These are phyloP conservation scores for Thamnaconus septentrionalis DNA, from an alignment of 2,113 vertebrate species.

Conservation along the genomic window DNA sequence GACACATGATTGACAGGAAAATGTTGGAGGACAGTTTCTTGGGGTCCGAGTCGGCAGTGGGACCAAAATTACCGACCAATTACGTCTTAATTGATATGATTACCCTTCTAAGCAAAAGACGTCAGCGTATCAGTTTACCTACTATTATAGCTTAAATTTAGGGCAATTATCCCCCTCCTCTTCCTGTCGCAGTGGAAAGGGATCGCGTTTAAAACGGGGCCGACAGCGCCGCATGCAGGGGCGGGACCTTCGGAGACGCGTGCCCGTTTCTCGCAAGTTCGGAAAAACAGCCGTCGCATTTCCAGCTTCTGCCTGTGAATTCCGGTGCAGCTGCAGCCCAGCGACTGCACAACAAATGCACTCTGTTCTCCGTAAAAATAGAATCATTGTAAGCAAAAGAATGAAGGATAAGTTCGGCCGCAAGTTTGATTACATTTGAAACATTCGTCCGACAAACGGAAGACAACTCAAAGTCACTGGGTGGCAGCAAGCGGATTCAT, in stretches of 20 bases:
- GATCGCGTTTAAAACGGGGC: constrained; percentile 14
- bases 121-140: neutral
- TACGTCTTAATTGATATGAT: neutral
- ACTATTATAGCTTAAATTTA: neutral
- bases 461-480: no score
- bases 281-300: no score
- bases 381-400: no score
- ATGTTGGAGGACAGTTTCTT: neutral
- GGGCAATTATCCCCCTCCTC: neutral
- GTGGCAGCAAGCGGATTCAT: no score
- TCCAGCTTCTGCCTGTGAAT: no score
- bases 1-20: neutral
- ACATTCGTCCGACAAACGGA: no score
- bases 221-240: constrained; percentile 23
- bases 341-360: no score
- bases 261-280: no score
- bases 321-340: no score
- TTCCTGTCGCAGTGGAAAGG: constrained; percentile 17
- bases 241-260: constrained; percentile 1
- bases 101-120: neutral
- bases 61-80: neutral
- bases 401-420: no score
- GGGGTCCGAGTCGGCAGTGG: neutral
- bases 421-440: no score
- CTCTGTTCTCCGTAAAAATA: no score